Conservation (phyloP, 2,797 vertebrate species). For the Pyrocephalus nanus region DNA sequence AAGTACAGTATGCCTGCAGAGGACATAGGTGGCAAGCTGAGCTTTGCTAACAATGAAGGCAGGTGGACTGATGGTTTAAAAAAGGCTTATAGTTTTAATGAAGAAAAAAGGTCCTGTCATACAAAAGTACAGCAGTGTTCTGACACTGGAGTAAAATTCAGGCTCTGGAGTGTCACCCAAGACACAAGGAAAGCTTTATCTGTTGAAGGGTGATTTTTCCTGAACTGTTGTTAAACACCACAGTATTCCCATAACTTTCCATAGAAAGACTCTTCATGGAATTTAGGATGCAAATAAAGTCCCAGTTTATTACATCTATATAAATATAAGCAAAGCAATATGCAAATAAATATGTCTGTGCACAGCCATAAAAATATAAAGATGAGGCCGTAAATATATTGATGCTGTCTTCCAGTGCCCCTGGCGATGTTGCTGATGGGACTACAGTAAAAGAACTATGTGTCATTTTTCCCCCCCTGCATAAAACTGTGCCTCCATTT, state of each 20-base stretch:
- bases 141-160: not conserved
- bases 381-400: not conserved
- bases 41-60: not conserved
- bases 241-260: not conserved
- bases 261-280: not conserved
- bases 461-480: fast-evolving
- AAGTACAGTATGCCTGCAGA: not conserved
- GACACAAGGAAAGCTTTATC: not conserved
- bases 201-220: not conserved
- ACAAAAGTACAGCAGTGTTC: not conserved
- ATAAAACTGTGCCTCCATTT: not conserved
- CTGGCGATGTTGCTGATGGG: not conserved
- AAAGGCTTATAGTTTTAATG: not conserved
- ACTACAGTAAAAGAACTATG: not conserved
- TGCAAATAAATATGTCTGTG: not conserved
- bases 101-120: not conserved
- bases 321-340: not conserved
- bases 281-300: not conserved
- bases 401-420: not conserved
- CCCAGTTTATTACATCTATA: not conserved
- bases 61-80: not conserved
- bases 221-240: not conserved
- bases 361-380: not conserved
- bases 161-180: not conserved
- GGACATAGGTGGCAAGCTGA: not conserved